These are phyloP conservation scores for Leucophora obtusa DNA, from an alignment of 2,888 invertebrate genomes.

Conservation along the genomic window DNA sequence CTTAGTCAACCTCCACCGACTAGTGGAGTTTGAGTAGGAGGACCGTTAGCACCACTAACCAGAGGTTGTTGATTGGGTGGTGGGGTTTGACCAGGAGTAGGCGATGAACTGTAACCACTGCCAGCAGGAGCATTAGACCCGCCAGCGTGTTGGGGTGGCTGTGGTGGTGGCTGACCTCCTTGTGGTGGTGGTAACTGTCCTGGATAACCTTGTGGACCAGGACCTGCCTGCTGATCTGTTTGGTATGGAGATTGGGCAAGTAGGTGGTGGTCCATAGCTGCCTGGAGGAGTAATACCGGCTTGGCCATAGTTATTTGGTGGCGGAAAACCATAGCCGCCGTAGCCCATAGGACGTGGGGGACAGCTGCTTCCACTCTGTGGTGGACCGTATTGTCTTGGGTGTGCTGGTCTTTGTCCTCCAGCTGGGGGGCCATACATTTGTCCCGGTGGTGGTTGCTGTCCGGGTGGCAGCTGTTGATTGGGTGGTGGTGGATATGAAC, in stretches of 20 bases:
- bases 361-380: constrained; percentile 68
- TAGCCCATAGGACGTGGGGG: constrained; percentile 76
- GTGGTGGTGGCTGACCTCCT: constrained; percentile 71
- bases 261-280: constrained; percentile 76
- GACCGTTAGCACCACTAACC: constrained; percentile 71
- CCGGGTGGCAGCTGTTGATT: constrained; percentile 72
- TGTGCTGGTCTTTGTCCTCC: constrained; percentile 79
- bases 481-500: constrained; percentile 79
- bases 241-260: constrained; percentile 79
- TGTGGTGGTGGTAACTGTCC: constrained; percentile 73
- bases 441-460: constrained; percentile 75
- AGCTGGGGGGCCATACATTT: constrained; percentile 77
- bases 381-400: constrained; percentile 71
- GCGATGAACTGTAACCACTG: constrained; percentile 79
- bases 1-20: too few relatives aligned
- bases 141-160: constrained; percentile 67
- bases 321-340: constrained; percentile 79
- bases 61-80: constrained; percentile 74
- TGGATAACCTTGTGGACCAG: constrained; percentile 74
- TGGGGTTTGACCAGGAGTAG: constrained; percentile 79
- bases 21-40: constrained; percentile 68
- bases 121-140: constrained; percentile 72
- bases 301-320: constrained; percentile 70
- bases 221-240: constrained; percentile 78
- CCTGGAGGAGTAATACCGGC: constrained; percentile 74